Evolutionary conservation across 2,113 vertebrate species (phyloP), one percentile per base, ranked within the genome.

Genomic region (Nibea albiflora): DNA sequence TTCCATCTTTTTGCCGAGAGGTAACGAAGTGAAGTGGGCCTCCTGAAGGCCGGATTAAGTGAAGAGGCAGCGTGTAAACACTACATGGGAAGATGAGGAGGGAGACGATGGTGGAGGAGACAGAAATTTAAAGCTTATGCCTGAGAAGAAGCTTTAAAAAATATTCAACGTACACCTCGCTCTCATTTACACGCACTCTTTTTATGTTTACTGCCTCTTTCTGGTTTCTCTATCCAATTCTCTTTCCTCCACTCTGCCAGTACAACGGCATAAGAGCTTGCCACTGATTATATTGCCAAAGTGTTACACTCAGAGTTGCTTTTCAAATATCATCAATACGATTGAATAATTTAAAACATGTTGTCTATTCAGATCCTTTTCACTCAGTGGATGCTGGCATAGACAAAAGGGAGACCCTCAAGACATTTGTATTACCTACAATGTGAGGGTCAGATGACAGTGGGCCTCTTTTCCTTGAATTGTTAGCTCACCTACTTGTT

Each of bases 31-130:
- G 82, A 73, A 90, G 86, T 73, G 63, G 60, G 60, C 70, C 63
- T 87, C 85, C 80, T 74, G 76, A 70, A 81, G 90, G 86, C 61
- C 5, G 47, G 84, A 92, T 92, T 86, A 90, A 88, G 65, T 28
- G 81, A 76, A 86, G 86, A 74, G 78, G 73, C 52, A 69, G 68
- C 16, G 20, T 78, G 86, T 82, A 88, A 91, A 93, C 84, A 80
- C 87, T 58, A 16, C 49, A 63, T 66, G 47, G 53, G 39, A 62
- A 49, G 65, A 83, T 14, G 39, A 80, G 58, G 69, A 60, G 46
- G 62, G 56, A 31, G 67, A 75, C 49, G 71, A 65, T 11, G 49
- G 53, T 9, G 28, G 44, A 80, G 17, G 7, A 75, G 52, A 66
- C 22, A 56, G 81, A 35, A 67, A 81, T 63, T 78, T 39, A 54